Evolutionary conservation across 2,113 vertebrate genomes (phyloP), one percentile per base, ranked within the genome.

Genomic region (Pagrus major): DNA sequence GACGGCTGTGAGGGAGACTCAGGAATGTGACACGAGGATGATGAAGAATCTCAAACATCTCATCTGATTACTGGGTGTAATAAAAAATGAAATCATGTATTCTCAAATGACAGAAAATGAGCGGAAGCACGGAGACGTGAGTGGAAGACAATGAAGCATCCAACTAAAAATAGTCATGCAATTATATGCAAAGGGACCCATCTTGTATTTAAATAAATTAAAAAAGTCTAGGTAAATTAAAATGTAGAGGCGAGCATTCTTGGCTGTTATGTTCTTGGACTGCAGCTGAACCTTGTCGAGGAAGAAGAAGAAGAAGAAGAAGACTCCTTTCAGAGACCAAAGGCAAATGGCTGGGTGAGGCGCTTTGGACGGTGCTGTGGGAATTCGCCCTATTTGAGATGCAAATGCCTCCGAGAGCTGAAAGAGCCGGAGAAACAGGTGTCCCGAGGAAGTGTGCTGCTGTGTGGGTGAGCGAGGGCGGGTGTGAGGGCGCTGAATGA

Each of bases 371-470:
- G 68, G 52, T 54, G 80, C 80, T 88, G 90, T 93, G 88, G 91
- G 91, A 92, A 88, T 90, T 81, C 8, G 42, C 80, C 86, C 79
- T 46, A 93, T 92, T 95, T 95, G 86, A 94, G 85, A 95, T 95
- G 94, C 94, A 93, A 95, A 95, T 95, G 90, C 83, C 85, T 75
- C 68, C 21, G 55, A 73, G 87, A 92, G 90, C 91, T 94, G 93
- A 94, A 94, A 94, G 91, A 89, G 89, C 79, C 59, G 76, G 90
- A 86, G 92, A 82, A 93, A 94, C 94, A 95, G 94, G 94, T 95
- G 94, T 95, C 93, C n/a, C 78, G 39, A 89, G 90, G 92, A 92
- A 92, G 93, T 91, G 88, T 78, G 87, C 63, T 81, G 76, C 71
- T 72, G 85, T 49, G 61, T 27, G 76, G 67, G 88, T 59, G 88